These are phyloP conservation scores for Fulmarus glacialis DNA, from an alignment of 2,113 vertebrate species.

Conservation along the genomic window DNA sequence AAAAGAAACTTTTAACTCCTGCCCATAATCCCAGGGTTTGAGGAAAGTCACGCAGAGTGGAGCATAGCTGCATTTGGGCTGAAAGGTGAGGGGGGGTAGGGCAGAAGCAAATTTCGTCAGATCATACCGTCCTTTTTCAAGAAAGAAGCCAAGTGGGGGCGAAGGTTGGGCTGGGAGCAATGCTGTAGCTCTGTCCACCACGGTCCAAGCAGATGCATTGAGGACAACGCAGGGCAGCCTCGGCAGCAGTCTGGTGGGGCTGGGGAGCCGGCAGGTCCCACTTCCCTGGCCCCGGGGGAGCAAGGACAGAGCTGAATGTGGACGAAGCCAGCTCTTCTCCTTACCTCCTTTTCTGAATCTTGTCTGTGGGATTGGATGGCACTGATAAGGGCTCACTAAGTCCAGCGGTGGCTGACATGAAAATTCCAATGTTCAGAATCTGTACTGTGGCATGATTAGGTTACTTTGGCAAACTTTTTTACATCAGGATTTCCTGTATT, in stretches of 20 bases:
- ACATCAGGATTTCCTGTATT: not conserved
- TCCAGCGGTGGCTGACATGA: not conserved
- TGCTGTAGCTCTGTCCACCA: not conserved
- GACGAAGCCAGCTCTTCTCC: not conserved
- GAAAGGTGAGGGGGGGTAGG: not conserved
- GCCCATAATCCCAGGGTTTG: not conserved
- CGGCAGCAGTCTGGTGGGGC: fast-evolving
- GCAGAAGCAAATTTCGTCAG: not conserved
- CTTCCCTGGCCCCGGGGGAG: not conserved
- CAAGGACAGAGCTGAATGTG: not conserved
- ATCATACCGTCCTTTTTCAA: not conserved
- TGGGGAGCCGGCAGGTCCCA: not conserved
- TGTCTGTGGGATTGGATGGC: not conserved
- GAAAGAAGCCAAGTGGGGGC: not conserved
- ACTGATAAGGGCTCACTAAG: not conserved
- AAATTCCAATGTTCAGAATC: not conserved
- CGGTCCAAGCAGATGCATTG: not conserved
- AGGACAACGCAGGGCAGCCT: too few species aligned
- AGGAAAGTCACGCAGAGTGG: not conserved
- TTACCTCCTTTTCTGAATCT: not conserved
- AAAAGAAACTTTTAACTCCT: not conserved
- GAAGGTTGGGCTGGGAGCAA: not conserved
- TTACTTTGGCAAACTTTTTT: not conserved
- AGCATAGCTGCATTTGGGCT: not conserved
- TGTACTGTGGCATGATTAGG: not conserved